phyloP scores from a whole-genome alignment of 2,888 invertebrate genomes.

The Argyresthia goedartella region DNA sequence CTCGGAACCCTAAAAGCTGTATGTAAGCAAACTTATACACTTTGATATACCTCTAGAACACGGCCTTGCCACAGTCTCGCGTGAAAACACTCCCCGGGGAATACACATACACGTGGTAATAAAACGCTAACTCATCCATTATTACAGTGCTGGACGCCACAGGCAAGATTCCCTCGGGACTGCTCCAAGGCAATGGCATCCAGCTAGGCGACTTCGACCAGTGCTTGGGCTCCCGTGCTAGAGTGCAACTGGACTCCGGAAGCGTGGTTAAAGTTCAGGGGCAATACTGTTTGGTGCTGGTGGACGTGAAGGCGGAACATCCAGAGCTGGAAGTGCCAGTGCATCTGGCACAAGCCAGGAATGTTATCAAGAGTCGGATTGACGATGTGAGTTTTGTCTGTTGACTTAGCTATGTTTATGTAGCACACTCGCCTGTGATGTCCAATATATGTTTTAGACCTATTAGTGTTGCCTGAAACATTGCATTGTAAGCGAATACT shows the following conservation, averaged over 20 bases:
- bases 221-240: constrained; percentile 73
- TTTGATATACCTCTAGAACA: too few relatives aligned
- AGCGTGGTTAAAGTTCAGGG: constrained; percentile 75
- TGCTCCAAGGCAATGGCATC: constrained; percentile 78
- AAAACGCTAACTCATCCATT: too few relatives aligned
- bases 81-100: too few relatives aligned
- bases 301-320: constrained; percentile 73
- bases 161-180: constrained; percentile 77
- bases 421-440: too few relatives aligned
- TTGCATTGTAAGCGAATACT: too few relatives aligned
- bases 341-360: constrained; percentile 74
- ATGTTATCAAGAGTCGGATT: constrained; percentile 73
- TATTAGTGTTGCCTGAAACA: too few relatives aligned
- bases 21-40: too few relatives aligned
- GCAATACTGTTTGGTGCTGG: constrained; percentile 76
- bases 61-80: too few relatives aligned
- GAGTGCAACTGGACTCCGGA: constrained; percentile 69
- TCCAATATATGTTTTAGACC: too few relatives aligned
- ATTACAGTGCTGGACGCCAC: constrained; percentile 77
- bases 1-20: too few relatives aligned
- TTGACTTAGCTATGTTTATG: too few relatives aligned
- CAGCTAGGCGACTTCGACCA: constrained; percentile 80
- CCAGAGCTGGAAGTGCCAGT: constrained; percentile 73
- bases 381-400: constrained; percentile 66
- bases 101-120: too few relatives aligned